These are phyloP conservation scores for Brachylomia viminalis DNA, from an alignment of 2,888 invertebrate genomes.

Conservation along the genomic window DNA sequence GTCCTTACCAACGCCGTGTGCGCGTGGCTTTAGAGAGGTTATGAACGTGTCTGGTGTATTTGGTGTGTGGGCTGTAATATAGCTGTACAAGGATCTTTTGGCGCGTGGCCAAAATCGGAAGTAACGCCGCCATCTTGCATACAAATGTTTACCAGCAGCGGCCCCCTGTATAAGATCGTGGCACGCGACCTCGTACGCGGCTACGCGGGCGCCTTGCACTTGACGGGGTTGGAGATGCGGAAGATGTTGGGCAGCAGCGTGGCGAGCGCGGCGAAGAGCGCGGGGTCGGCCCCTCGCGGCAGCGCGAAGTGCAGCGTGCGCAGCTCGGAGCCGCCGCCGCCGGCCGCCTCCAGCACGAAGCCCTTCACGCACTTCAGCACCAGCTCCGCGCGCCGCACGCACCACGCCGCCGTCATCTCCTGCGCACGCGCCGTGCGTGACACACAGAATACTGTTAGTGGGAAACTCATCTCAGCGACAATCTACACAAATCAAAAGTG, in stretches of 20 bases:
- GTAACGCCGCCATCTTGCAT: not conserved
- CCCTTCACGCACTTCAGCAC: slow-evolving; percentile 99
- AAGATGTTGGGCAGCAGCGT: slow-evolving; percentile 98
- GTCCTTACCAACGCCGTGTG: too few species aligned
- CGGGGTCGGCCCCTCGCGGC: slow-evolving; percentile 87
- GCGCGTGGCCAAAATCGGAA: not conserved
- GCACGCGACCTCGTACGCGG: too few species aligned
- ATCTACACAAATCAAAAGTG: too few species aligned
- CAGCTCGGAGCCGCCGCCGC: slow-evolving; percentile 97
- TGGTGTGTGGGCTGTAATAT: too few species aligned
- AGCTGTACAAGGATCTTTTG: too few species aligned
- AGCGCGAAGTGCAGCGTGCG: slow-evolving; percentile 92
- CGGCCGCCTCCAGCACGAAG: slow-evolving; percentile 99
- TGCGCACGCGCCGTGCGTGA: not conserved
- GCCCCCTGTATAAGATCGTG: too few species aligned
- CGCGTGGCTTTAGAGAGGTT: too few species aligned
- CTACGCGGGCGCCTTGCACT: slow-evolving; percentile 90
- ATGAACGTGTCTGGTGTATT: too few species aligned
- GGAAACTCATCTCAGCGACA: too few species aligned
- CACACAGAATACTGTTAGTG: too few species aligned
- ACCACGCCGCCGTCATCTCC: slow-evolving; percentile 99
- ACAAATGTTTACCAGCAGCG: not conserved
- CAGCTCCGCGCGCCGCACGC: slow-evolving; percentile 98
- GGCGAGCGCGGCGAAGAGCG: slow-evolving; percentile 95
- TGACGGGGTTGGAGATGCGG: slow-evolving; percentile 97